Percentiles rank a stretch among this genome's conserved stretches.
phyloP scores from a whole-genome alignment of 2,113 vertebrate genomes.

The Pitta sordida region DNA sequence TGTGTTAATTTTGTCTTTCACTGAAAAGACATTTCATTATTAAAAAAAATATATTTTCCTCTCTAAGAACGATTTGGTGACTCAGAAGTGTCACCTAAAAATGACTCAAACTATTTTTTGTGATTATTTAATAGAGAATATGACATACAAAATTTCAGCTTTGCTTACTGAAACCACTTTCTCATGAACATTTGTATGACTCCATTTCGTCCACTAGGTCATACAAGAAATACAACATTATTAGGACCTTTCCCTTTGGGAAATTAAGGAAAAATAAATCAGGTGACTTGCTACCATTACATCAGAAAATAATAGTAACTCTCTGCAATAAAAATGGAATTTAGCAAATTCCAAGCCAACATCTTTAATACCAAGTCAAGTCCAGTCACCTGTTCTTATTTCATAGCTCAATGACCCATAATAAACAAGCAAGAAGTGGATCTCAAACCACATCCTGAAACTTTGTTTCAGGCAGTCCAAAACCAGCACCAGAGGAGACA shows the following conservation, averaged over 20 bases:
- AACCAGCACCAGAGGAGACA: background rate
- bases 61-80: background rate
- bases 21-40: background rate
- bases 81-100: background rate
- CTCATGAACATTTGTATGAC: background rate
- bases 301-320: background rate
- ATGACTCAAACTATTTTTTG: background rate
- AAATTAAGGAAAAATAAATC: background rate
- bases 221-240: background rate
- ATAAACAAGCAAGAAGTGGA: background rate
- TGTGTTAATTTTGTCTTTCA: background rate
- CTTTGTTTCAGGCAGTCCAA: background rate
- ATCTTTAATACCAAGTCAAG: background rate
- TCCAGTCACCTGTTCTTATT: background rate
- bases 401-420: background rate
- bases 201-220: background rate
- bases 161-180: background rate
- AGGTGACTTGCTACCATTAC: background rate
- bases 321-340: background rate
- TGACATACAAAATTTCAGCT: background rate
- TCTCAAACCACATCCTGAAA: background rate
- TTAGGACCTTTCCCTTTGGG: background rate
- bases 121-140: background rate
- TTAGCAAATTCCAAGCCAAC: background rate
- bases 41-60: background rate